phyloP scores from a whole-genome alignment of 2,888 invertebrate species.

The Listrodromus nycthemerus region DNA sequence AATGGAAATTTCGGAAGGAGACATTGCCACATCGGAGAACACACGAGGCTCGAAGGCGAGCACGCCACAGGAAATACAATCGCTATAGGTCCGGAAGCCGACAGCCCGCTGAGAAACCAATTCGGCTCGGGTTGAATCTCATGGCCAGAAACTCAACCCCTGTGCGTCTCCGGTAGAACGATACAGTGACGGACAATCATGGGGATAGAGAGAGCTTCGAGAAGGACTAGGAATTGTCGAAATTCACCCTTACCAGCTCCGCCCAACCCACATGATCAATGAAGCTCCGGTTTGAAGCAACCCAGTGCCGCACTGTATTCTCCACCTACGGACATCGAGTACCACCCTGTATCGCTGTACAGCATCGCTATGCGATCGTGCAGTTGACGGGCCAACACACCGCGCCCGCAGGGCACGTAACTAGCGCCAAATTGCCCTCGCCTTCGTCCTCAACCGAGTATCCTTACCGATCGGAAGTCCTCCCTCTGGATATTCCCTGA shows the following conservation, averaged over 20 bases:
- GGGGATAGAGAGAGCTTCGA: constrained; percentile 17
- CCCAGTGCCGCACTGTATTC: constrained; percentile 14
- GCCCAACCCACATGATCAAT: constrained; percentile 55
- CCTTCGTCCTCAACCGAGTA: constrained; percentile 20
- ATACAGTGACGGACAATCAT: constrained; percentile 29
- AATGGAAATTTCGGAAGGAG: constrained; percentile 28
- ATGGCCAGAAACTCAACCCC: background rate
- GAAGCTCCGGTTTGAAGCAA: constrained; percentile 35
- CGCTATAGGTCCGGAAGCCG: background rate
- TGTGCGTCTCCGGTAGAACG: constrained; percentile 22
- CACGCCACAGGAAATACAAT: constrained; percentile 17
- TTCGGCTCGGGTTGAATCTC: background rate
- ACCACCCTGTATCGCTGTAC: background rate
- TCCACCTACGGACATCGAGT: constrained; percentile 2
- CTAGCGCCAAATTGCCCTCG: constrained; percentile 34
- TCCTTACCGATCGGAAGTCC: background rate
- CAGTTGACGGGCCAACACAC: constrained; percentile 1
- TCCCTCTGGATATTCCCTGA: background rate
- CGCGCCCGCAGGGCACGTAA: background rate
- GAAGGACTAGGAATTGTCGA: constrained; percentile 33
- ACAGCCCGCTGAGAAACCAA: background rate
- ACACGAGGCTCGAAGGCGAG: constrained; percentile 7
- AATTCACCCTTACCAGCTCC: constrained; percentile 36
- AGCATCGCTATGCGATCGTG: background rate
- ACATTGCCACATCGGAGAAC: constrained; percentile 22